Percentiles rank a stretch among this genome's conserved stretches.
Conservation (phyloP, 2,113 vertebrate species). For the Corydoras sp. region DNA sequence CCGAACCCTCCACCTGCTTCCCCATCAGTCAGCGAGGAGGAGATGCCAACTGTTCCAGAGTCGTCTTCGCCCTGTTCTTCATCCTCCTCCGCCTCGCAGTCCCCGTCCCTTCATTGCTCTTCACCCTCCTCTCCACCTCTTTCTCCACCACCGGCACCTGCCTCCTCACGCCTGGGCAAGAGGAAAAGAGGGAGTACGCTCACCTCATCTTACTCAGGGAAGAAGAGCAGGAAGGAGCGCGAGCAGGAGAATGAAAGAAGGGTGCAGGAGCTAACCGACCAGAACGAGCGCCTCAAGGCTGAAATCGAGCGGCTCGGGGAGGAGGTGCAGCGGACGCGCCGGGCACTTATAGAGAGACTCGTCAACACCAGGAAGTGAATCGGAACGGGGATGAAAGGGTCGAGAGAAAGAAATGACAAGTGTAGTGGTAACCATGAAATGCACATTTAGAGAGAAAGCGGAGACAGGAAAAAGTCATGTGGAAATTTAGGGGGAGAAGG, state of each 20-base stretch:
- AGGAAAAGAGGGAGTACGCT: conserved; percentile 59
- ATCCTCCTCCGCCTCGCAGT: conserved; percentile 62
- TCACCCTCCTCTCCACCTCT: conserved; percentile 62
- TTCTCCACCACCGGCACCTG: conserved; percentile 52
- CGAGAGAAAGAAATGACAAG: conserved; percentile 6
- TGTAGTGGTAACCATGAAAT: conserved; percentile 31
- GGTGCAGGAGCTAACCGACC: conserved; percentile 77
- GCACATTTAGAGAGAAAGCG: conserved; percentile 35
- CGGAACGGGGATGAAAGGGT: conserved; percentile 10
- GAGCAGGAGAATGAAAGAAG: conserved; percentile 79
- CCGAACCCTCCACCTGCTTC: conserved; percentile 60
- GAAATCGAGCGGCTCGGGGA: conserved; percentile 78
- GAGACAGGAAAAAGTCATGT: conserved; percentile 41
- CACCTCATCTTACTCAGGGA: conserved; percentile 61
- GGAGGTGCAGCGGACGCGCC: conserved; percentile 80
- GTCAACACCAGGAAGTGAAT: conserved; percentile 73
- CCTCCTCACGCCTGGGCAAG: conserved; percentile 57
- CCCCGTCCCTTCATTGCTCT: conserved; percentile 65
- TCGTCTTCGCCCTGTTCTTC: conserved; percentile 68
- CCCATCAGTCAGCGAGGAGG: conserved; percentile 66
- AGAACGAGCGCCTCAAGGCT: conserved; percentile 78
- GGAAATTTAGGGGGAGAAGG: conserved; percentile 39
- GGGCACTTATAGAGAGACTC: conserved; percentile 82
- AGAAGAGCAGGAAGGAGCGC: conserved; percentile 77
- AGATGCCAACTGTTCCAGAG: conserved; percentile 64